Evolutionary conservation across 2,888 invertebrate species (phyloP), one percentile per base, ranked within the genome.

Genomic region (Plagodis dolabraria): DNA sequence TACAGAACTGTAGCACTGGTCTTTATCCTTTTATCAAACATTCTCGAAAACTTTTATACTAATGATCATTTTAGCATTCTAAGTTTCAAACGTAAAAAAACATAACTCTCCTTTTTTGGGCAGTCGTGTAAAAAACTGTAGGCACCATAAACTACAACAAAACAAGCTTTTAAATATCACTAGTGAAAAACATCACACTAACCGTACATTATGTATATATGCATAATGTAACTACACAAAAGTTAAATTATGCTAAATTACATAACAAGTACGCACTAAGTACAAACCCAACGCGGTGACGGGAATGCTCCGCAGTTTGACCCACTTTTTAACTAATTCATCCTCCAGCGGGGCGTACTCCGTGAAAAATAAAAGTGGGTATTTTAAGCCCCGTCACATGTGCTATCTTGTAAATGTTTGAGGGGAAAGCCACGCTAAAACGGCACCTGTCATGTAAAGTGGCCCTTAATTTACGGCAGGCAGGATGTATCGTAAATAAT

Each of bases 271-370:
- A 52, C 67, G 69, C 53, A 53, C 50, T 55, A 57, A 56, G 55
- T 57, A 40, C 36, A 45, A 58, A 46, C 44, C 22, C 49, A 57
- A 46, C 47, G 54, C 62, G 67, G 63, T 60, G 56, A 63, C 65
- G 61, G 12, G 47, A 60, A 58, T 63, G 62, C 63, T 65, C 53
- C 63, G 53, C 62, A 54, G 68, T 79, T 73, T 86, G 88, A 84
- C 87, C 88, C 76, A 88, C 82, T 87, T 88, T 80, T 71, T 72
- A 79, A 83, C 81, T 86, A 86, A 87, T 87, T 86, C 83, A 74
- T 79, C 80, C 77, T 72, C 70, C 67, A 68, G 75, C 65, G 72
- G 74, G 65, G 64, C 64, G 71, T 64, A 70, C 74, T 72, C 72
- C 74, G 66, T 73, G 68, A 75, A 80, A 80, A 79, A 83, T 82